A percentile compares a stretch with the other conserved stretches of the same genome.
phyloP scores from a whole-genome alignment of 92 coral and sea anemone genomes.

The Muricea muricata region DNA sequence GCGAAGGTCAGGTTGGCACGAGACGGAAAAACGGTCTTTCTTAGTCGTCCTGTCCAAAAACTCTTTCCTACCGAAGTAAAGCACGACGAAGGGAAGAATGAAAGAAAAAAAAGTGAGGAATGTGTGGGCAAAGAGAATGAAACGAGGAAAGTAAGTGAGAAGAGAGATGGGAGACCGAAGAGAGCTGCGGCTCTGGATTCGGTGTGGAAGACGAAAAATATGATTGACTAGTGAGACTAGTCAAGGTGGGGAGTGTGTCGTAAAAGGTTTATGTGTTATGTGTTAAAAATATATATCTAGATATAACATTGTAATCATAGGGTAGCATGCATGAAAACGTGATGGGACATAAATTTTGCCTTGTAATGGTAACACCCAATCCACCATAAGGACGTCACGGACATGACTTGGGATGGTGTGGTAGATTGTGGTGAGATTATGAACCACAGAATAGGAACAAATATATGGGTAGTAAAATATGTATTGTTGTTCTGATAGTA shows the following conservation, averaged over 20 bases:
- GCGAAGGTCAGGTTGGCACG: slow-evolving; percentile 11
- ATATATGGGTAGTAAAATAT: too few relatives aligned
- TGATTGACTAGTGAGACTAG: slow-evolving; percentile 4
- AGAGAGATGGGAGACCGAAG: background rate
- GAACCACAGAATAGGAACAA: too few relatives aligned
- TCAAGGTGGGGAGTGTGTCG: slow-evolving; percentile 21
- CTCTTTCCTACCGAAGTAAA: background rate
- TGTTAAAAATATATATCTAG: too few relatives aligned
- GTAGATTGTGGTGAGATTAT: too few relatives aligned
- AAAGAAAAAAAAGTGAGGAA: background rate
- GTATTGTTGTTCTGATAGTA: too few relatives aligned
- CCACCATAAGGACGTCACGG: too few relatives aligned
- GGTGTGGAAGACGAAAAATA: background rate
- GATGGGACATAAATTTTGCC: too few relatives aligned
- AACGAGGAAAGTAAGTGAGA: background rate
- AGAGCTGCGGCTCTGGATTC: slow-evolving; percentile 11
- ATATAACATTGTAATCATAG: too few relatives aligned
- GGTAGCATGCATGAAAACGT: too few relatives aligned
- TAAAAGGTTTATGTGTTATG: too few relatives aligned
- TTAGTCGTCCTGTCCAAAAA: slow-evolving; percentile 9
- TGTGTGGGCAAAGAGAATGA: background rate
- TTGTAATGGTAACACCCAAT: too few relatives aligned
- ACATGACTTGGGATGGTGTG: too few relatives aligned
- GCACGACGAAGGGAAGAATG: background rate
- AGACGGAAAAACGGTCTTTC: background rate